phyloP scores from a whole-genome alignment of 1,140 invertebrate species.

The Drosophila repleta region DNA sequence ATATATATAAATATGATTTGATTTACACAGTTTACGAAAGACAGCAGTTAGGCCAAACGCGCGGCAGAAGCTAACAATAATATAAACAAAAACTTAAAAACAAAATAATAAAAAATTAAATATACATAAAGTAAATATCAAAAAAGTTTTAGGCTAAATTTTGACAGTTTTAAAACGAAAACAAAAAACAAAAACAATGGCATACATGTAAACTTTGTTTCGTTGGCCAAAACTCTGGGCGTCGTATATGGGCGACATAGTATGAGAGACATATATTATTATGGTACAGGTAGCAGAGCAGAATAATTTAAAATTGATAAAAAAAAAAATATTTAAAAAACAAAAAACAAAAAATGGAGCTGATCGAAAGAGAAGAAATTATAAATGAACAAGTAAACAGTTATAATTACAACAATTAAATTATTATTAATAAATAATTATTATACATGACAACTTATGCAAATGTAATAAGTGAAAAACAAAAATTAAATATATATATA shows the following conservation, averaged over 20 bases:
- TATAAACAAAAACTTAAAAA: slow-evolving; percentile 27
- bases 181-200: slow-evolving; percentile 10
- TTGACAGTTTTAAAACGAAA: slow-evolving; percentile 50
- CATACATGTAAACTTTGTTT: slow-evolving; percentile 72
- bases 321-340: too few relatives aligned
- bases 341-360: slow-evolving; percentile 10
- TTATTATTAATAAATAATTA: slow-evolving; percentile 81
- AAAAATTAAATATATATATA: slow-evolving; percentile 34
- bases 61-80: slow-evolving; percentile 46
- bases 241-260: slow-evolving; percentile 58
- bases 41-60: slow-evolving; percentile 14
- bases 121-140: slow-evolving; percentile 45
- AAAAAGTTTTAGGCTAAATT: slow-evolving; percentile 58
- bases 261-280: slow-evolving; percentile 19
- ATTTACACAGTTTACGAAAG: slow-evolving; percentile 16
- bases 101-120: slow-evolving; percentile 17
- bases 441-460: slow-evolving; percentile 77
- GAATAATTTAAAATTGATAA: slow-evolving; percentile 12
- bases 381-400: slow-evolving; percentile 62
- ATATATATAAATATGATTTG: too few relatives aligned
- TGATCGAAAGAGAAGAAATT: slow-evolving; percentile 8
- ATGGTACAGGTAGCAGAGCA: slow-evolving; percentile 31
- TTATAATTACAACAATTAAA: slow-evolving; percentile 80
- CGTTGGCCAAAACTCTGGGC: slow-evolving; percentile 65
- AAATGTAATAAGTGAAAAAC: slow-evolving; percentile 71